Evolutionary conservation across 2,888 invertebrate species (phyloP).

Genomic region (Sinotaia quadrata): DNA sequence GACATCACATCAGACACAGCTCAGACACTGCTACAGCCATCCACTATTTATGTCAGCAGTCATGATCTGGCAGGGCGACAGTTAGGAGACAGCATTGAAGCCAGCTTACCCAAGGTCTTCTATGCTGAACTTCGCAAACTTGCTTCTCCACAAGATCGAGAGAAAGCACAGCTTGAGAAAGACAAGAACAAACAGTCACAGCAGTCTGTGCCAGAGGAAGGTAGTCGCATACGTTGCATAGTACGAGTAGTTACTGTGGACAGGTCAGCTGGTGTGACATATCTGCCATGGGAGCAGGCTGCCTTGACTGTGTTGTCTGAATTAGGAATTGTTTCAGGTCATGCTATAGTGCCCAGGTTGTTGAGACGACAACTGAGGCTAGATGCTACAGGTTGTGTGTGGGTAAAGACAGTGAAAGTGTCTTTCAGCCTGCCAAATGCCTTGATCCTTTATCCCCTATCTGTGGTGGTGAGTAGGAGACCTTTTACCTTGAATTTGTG

Average conservation of each 20-base stretch:
- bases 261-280: conserved; percentile 43
- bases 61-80: conserved; percentile 45
- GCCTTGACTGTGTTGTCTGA: conserved; percentile 45
- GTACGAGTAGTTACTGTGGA: conserved; percentile 61
- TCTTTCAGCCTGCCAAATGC: conserved; percentile 17
- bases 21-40: conserved; percentile 46
- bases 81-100: conserved; percentile 35
- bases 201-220: background rate
- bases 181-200: conserved; percentile 31
- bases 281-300: conserved; percentile 40
- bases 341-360: conserved; percentile 58
- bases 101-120: conserved; percentile 49
- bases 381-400: conserved; percentile 56
- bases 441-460: conserved; percentile 49
- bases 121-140: conserved; percentile 55
- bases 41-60: conserved; percentile 55
- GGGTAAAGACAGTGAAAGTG: conserved; percentile 49
- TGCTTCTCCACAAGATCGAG: conserved; percentile 50
- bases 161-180: conserved; percentile 34
- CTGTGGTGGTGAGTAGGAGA: conserved; percentile 48
- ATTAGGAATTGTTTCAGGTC: conserved; percentile 49
- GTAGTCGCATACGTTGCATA: conserved; percentile 38
- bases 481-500: background rate
- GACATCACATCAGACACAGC: no score
- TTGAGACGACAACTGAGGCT: conserved; percentile 57